phyloP scores from a whole-genome alignment of 2,113 vertebrate species.

The Apistogramma diplotaenia region DNA sequence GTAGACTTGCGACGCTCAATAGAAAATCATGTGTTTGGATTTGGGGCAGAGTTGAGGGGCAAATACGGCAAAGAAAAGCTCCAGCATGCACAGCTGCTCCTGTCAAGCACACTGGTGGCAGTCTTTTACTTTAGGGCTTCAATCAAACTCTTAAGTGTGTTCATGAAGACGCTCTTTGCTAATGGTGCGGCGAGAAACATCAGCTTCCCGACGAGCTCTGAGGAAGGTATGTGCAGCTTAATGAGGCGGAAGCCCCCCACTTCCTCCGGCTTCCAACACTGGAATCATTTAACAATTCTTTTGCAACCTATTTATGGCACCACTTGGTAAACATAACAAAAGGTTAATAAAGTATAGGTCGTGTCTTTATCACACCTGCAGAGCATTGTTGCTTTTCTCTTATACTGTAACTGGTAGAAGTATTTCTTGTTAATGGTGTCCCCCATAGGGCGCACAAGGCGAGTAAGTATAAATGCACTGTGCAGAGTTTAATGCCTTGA shows the following conservation, averaged over 20 bases:
- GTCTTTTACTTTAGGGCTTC: conserved; percentile 6
- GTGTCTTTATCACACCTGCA: conserved; percentile 60
- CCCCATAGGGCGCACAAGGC: conserved; percentile 26
- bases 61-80: conserved; percentile 15
- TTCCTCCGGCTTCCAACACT: conserved; percentile 23
- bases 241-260: conserved; percentile 39
- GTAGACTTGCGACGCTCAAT: conserved; percentile 1
- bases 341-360: conserved; percentile 70
- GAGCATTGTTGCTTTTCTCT: conserved; percentile 21
- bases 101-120: neutral
- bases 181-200: conserved; percentile 18
- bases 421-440: conserved; percentile 56
- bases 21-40: conserved; percentile 23
- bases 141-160: neutral
- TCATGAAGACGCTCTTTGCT: conserved; percentile 16
- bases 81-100: neutral
- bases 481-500: conserved; percentile 54
- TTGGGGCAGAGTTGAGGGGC: conserved; percentile 21
- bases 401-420: conserved; percentile 22
- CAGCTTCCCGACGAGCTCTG: conserved; percentile 6
- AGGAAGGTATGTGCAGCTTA: conserved; percentile 40
- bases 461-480: conserved; percentile 37
- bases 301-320: conserved; percentile 47
- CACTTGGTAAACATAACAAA: conserved; percentile 56
- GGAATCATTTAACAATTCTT: conserved; percentile 49